Evolutionary conservation across 2,113 vertebrate species (phyloP).

Genomic region (Sinocyclocheilus anophthalmus): DNA sequence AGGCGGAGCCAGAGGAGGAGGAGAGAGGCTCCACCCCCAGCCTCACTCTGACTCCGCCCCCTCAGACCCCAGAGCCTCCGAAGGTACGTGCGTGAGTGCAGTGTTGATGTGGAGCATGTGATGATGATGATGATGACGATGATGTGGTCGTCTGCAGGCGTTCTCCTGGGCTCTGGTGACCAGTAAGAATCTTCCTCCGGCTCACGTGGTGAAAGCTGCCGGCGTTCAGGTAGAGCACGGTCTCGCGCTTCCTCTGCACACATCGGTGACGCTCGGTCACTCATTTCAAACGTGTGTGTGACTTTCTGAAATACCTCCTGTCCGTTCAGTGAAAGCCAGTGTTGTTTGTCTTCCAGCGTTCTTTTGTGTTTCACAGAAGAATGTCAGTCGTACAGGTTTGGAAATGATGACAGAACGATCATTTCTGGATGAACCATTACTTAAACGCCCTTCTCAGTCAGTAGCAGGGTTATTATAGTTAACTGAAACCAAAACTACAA

Average conservation of each 20-base stretch:
- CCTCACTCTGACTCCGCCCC: slow-evolving; percentile 32
- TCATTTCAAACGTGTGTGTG: neutral
- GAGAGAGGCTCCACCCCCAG: slow-evolving; percentile 79
- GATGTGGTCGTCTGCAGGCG: slow-evolving; percentile 49
- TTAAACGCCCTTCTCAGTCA: neutral
- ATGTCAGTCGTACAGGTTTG: neutral
- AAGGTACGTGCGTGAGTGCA: neutral
- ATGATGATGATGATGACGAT: neutral
- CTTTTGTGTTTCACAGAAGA: neutral
- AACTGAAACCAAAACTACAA: too few relatives aligned
- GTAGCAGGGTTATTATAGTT: neutral
- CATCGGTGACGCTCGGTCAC: too few relatives aligned
- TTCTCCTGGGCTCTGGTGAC: slow-evolving; percentile 98
- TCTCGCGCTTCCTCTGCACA: too few relatives aligned
- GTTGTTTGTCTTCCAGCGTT: neutral
- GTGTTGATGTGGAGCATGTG: neutral
- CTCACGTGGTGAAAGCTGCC: slow-evolving; percentile 90
- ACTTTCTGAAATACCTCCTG: too few relatives aligned
- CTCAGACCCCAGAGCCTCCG: slow-evolving; percentile 44
- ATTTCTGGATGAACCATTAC: neutral
- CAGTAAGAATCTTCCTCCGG: slow-evolving; percentile 96
- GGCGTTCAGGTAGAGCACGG: slow-evolving; percentile 75
- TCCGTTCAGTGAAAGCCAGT: neutral
- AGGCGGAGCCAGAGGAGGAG: slow-evolving; percentile 77
- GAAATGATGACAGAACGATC: neutral